These are phyloP conservation scores for Cephus cinctus DNA, from an alignment of 1,140 invertebrate genomes.

Conservation along the genomic window DNA sequence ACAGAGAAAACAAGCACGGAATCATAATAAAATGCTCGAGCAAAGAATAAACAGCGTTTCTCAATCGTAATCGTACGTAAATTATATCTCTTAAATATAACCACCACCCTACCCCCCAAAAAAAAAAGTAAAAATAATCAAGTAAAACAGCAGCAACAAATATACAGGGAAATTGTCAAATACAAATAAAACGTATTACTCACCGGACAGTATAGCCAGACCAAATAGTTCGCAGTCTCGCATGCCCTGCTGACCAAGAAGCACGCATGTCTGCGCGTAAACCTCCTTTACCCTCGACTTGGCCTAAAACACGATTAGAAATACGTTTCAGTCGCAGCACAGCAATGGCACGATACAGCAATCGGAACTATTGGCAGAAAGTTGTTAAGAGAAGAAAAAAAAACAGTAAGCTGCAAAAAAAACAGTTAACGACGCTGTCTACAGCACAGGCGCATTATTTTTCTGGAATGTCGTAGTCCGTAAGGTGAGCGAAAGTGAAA, in stretches of 20 bases:
- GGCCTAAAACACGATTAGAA: constrained; percentile 62
- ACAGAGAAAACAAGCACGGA: not conserved
- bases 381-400: no score
- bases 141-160: constrained; percentile 4
- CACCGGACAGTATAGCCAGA: constrained; percentile 77
- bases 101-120: not conserved
- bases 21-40: no score
- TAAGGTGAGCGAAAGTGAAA: not conserved
- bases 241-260: constrained; percentile 76
- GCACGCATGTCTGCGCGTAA: constrained; percentile 76
- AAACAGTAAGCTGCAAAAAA: no score
- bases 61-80: no score
- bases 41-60: no score
- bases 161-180: constrained; percentile 1
- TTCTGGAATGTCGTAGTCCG: not conserved
- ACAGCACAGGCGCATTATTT: not conserved
- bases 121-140: not conserved
- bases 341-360: no score
- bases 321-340: no score
- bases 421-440: not conserved
- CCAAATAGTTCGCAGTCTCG: constrained; percentile 82
- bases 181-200: constrained; percentile 36
- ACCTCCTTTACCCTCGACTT: constrained; percentile 83
- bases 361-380: no score
- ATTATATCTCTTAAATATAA: no score